These are phyloP conservation scores for Chaenodraco wilsoni DNA, from an alignment of 2,797 vertebrate species.

Conservation along the genomic window DNA sequence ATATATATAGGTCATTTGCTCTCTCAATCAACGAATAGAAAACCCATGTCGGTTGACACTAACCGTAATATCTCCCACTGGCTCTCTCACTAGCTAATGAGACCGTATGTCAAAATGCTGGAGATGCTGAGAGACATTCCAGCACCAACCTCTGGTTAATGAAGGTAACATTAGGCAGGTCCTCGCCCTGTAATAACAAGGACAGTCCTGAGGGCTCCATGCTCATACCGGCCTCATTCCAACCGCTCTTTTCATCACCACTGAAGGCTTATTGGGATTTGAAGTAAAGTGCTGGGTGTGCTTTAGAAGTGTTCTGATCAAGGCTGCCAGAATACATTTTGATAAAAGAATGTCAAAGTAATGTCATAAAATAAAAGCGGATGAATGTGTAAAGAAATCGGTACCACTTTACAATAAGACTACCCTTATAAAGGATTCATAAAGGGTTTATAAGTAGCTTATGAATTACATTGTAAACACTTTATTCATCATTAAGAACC, in stretches of 20 bases:
- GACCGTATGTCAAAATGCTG: constrained; percentile 48
- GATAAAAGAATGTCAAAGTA: constrained; percentile 9
- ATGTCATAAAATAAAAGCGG: constrained; percentile 7
- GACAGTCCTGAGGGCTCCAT: constrained; percentile 61
- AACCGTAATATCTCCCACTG: constrained; percentile 24
- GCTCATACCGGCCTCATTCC: constrained; percentile 50
- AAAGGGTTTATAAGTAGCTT: too few relatives aligned
- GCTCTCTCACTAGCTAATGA: constrained; percentile 49
- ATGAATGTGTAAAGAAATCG: neutral
- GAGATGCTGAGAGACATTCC: constrained; percentile 59
- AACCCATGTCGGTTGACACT: neutral
- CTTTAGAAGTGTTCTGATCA: constrained; percentile 31
- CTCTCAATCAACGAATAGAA: too few relatives aligned
- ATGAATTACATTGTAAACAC: too few relatives aligned
- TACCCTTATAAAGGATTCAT: too few relatives aligned
- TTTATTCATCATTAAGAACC: too few relatives aligned
- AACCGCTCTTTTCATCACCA: constrained; percentile 48
- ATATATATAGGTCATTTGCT: too few relatives aligned
- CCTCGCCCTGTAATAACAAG: constrained; percentile 60
- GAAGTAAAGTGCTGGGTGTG: constrained; percentile 21
- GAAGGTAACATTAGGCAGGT: constrained; percentile 57
- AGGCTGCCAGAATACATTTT: constrained; percentile 24
- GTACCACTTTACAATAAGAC: too few relatives aligned
- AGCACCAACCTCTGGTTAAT: constrained; percentile 66
- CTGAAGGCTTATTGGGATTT: constrained; percentile 26